Evolutionary conservation across 2,888 invertebrate genomes (phyloP), one percentile per base, ranked within the genome.

Genomic region (Metacarcinus magister): DNA sequence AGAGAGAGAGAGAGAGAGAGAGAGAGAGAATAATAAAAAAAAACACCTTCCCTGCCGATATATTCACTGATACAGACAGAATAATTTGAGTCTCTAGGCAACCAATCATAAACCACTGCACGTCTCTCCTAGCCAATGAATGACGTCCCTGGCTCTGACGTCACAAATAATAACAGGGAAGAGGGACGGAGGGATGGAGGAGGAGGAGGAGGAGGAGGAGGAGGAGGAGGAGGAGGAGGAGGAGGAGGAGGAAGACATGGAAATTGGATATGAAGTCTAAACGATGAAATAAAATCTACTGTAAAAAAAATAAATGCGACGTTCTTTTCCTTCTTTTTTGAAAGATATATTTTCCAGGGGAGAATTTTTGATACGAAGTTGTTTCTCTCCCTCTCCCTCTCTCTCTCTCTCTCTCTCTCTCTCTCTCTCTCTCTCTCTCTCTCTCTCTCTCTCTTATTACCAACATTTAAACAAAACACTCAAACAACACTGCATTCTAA

Each of bases 351-450:
- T 7, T 46, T 46, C 10, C 0, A 7, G 8, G 54, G 10, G 54
- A 54, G 16, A 54, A 54, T 10, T 54, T 54, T 54, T 54, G 54
- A 54, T 54, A 7, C 16, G 54, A 54, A 10, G 54, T 46, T 46
- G 46, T 19, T 10, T 19, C 67, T 67, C 67, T 67, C 67, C 23
- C 67, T 67, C 67, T 67, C 67, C 23, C 90, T 43, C 43, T 90
- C 44, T 90, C 44, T 46, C 90, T 90, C 39, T 28, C 28, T 44
- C 90, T 90, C 90, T 90, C 90, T 90, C 90, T 90, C 90, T 90
- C 90, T 90, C 90, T 90, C 90, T 90, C 90, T 90, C 90, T 90
- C 90, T 90, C 90, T 90, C 90, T 90, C 90, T 39, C 43, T 90
- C 90, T 90, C 90, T 90, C 39, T 90, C 44, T 91, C 44, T 91